Base-by-base conservation (phyloP, 2,888 invertebrate species). In the Chrysolina oricalcia region DNA sequence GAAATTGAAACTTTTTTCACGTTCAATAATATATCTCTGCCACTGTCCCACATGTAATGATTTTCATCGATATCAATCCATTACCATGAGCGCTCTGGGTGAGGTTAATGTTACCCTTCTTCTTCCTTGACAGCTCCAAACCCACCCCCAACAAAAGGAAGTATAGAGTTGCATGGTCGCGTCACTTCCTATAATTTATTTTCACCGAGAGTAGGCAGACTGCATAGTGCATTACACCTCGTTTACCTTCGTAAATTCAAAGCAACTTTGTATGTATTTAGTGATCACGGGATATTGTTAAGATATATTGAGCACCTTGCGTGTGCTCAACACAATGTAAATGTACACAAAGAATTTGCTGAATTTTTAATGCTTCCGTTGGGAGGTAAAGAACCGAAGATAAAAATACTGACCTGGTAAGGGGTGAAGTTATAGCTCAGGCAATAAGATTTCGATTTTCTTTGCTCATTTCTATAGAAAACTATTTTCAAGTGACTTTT, bases 141-240 rank as follows among this genome's bases (percentile, higher is more conserved):
- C 59, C 67, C 35, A 66, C 43, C 40, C 15, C 63, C n/a, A 63
- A 66, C 68, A 70, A 56, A 66, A 62, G 75, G 65, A 72, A 76
- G 68, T 70, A 73, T 76, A 15, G 1, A 27, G 48, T 66, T 66
- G 48, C 66, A 48, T 23, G 70, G 59, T n/a, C 50, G 41, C 19
- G 64, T 65, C 41, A 15, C 62, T 72, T 75, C 71, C 72, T 75
- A 72, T 68, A 63, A 67, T 67, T 67, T 46, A 56, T 27, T 72
- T 53, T 27, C n/a, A 9, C 15, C 15, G 17, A 46, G 15, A 15
- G 35, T 13, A 67, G 15, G 56, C 56, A 46, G 46, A 74, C 59
- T 70, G 56, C 59, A 40, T 43, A 74, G 48, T 21, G 5, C 48
- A 48, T 21, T 35, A 17, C 59, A 59, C 59, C n/a, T n/a, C 13